Conservation (phyloP, 2,888 invertebrate species). For the Xanthorhoe spadicearia region DNA sequence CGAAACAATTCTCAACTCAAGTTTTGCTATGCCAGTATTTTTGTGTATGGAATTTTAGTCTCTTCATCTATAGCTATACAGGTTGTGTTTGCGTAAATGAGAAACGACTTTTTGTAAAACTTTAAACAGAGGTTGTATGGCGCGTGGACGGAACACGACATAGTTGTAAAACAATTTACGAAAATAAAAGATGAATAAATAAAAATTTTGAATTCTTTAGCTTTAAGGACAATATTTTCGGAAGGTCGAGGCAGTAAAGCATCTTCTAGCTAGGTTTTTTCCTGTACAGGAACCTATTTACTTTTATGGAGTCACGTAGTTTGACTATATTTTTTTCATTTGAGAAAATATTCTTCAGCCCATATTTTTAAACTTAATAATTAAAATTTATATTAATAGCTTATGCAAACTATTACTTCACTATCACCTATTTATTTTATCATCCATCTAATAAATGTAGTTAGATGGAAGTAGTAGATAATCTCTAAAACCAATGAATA, state of each 20-base stretch:
- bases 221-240: slow-evolving; percentile 66
- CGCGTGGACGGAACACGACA: slow-evolving; percentile 75
- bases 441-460: too few species aligned
- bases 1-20: slow-evolving; percentile 24
- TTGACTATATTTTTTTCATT: not conserved
- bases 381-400: too few species aligned
- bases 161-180: slow-evolving; percentile 68
- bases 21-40: not conserved
- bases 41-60: not conserved
- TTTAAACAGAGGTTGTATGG: slow-evolving; percentile 45
- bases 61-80: slow-evolving; percentile 11
- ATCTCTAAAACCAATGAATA: too few species aligned
- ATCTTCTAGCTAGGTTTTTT: slow-evolving; percentile 54
- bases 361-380: too few species aligned
- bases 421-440: too few species aligned
- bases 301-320: not conserved
- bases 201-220: slow-evolving; percentile 68
- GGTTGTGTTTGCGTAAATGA: slow-evolving; percentile 11
- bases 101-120: not conserved
- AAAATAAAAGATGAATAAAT: slow-evolving; percentile 62
- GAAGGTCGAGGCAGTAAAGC: slow-evolving; percentile 63
- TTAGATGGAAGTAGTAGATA: too few species aligned
- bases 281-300: slow-evolving; percentile 9
- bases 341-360: not conserved
- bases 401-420: too few species aligned